Evolutionary conservation across 2,113 vertebrate genomes (phyloP).

Genomic region (Tichodroma muraria): DNA sequence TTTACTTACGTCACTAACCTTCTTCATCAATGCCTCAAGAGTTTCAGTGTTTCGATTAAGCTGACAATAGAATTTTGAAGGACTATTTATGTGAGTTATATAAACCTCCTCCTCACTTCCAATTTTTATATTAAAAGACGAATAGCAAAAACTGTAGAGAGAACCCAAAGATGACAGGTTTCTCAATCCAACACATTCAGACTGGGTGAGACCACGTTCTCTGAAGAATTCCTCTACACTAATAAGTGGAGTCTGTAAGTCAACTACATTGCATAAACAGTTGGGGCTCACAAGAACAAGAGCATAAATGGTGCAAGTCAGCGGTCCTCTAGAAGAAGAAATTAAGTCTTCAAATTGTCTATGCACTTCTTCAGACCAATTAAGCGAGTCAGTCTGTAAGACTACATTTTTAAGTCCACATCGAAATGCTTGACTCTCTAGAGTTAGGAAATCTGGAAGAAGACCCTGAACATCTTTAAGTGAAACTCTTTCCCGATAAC

Average conservation of each 20-base stretch:
- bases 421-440: constrained; percentile 82
- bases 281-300: constrained; percentile 57
- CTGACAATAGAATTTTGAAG: constrained; percentile 84
- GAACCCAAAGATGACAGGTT: constrained; percentile 43
- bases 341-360: constrained; percentile 69
- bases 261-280: constrained; percentile 74
- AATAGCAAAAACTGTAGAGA: constrained; percentile 81
- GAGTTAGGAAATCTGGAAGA: constrained; percentile 67
- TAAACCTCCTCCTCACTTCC: constrained; percentile 80
- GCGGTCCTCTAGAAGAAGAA: background rate
- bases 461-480: constrained; percentile 72
- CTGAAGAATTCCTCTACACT: constrained; percentile 65
- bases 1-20: constrained; percentile 60
- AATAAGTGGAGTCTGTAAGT: constrained; percentile 68
- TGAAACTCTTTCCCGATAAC: constrained; percentile 67
- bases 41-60: constrained; percentile 77
- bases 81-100: constrained; percentile 77
- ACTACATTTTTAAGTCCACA: constrained; percentile 74
- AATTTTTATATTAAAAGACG: constrained; percentile 74
- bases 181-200: background rate
- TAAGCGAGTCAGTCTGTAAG: background rate
- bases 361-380: constrained; percentile 58
- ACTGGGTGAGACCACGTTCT: constrained; percentile 32
- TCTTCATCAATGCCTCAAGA: constrained; percentile 69
- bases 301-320: constrained; percentile 76